Evolutionary conservation across 2,888 invertebrate species (phyloP), one percentile per base, ranked within the genome.

Genomic region (Nomada hirtipes): DNA sequence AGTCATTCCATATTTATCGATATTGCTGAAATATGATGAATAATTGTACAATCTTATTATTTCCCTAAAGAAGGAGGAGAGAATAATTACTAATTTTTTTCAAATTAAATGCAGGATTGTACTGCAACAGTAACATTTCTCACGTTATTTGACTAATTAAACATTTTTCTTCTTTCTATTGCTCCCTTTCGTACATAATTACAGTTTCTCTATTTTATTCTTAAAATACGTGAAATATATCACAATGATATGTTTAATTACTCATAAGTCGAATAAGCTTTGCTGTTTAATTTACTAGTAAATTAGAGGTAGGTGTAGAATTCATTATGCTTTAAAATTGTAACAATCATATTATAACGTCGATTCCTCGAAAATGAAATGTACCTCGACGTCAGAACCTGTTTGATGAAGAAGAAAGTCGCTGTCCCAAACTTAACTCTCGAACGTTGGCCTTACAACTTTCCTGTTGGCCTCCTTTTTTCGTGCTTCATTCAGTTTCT

Each of bases 361-460:
- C 67, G 63, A 71, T 52, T 65, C 36, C 47, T 81, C 83, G 83
- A 85, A 76, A 73, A 76, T 83, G 73, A 69, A 72, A 74, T 23
- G 76, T 69, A 72, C 52, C 60, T 76, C 52, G 60, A 53, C 73
- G 74, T 61, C 70, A 20, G 74, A 87, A 87, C 87, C 86, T 80
- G 88, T 87, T 87, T 76, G 75, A 20, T n/a, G 47, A 78, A 83
- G 79, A 84, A 87, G 88, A 87, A 87, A 87, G 88, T 83, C 72
- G 87, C 81, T 72, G 77, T 72, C 72, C 77, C 87, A 79, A 83
- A 82, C 84, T 81, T 84, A 75, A 77, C 60, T 86, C 72, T 23
- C 79, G 77, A 81, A 79, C 85, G 57, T 79, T 73, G 69, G 64
- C 80, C 69, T 57, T 67, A 59, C 76, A 67, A 81, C 87, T 87